Base-by-base conservation (phyloP, 2,888 invertebrate species). In the Sericinus montela region DNA sequence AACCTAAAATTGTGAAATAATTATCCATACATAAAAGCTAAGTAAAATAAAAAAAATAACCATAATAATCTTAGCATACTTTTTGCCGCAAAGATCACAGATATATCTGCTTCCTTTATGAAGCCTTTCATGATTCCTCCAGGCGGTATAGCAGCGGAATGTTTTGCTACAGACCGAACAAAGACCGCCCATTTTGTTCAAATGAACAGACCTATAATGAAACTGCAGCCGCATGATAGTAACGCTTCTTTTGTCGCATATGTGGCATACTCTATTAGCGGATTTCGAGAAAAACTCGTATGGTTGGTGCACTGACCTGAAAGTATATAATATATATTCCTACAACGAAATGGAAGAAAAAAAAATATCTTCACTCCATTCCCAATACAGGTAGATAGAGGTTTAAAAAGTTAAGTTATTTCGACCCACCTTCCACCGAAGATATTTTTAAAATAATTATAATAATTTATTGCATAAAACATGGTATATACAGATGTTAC, bases 131-230 rank as follows among this genome's bases (percentile, higher is more conserved):
- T 81, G 80, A 37, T 55, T 64, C 41, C 63, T 64, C 69, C 68
- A 80, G 0, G 49, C 40, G 29, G 48, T 67, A 25, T 64, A 62
- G 10, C n/a, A 34, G 1, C 13, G 46, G 48, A 62, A 77, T 36
- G 57, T 56, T 52, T 63, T 72, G 34, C 60, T 52, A 42, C 80
- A 80, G 9, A 57, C 40, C 0, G 58, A 51, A 37, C 80, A 81
- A 45, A 63, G 55, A 0, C 80, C 80, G 1, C 80, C 79, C 0
- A 39, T 43, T 49, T 68, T 71, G 2, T 67, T 60, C 38, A 81
- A 66, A 60, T 81, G 80, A 1, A 54, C 58, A 3, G 62, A 60
- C 46, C 82, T 67, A 40, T 78, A 82, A 52, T 82, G 82, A 48
- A 70, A 82, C 55, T 80, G 67, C 4, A 80, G 56, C 0, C 56